Percentiles rank a stretch among this genome's conserved stretches.
Conservation (phyloP, 2,888 invertebrate species). For the Galerucella calmariensis region DNA sequence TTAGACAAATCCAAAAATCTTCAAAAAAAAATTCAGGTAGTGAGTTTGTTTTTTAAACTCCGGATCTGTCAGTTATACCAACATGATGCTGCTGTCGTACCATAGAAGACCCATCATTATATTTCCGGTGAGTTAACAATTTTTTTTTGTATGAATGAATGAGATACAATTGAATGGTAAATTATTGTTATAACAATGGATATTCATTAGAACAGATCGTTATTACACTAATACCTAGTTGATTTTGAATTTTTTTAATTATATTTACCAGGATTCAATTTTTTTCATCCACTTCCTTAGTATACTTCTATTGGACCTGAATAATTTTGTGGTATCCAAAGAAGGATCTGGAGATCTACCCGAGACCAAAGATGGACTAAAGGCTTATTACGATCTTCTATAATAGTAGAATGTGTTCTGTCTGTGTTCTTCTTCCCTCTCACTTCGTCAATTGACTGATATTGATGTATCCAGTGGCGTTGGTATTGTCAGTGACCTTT, state of each 20-base stretch:
- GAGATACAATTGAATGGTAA: conserved; percentile 8
- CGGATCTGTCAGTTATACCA: not conserved
- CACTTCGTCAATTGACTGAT: too few species aligned
- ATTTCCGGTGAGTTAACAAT: conserved; percentile 3
- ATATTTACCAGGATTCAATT: not conserved
- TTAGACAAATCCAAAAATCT: too few species aligned
- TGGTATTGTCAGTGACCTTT: too few species aligned
- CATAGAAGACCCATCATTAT: not conserved
- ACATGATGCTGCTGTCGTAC: not conserved
- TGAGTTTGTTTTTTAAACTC: not conserved
- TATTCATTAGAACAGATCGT: conserved; percentile 6
- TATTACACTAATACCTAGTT: not conserved
- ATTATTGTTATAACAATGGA: conserved; percentile 5
- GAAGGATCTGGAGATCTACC: too few species aligned
- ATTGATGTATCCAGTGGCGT: too few species aligned
- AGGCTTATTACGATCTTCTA: too few species aligned
- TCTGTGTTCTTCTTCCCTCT: too few species aligned
- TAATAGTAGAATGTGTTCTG: too few species aligned
- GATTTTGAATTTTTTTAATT: not conserved
- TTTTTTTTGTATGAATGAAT: conserved; percentile 10
- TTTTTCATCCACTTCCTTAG: not conserved
- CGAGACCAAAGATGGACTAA: too few species aligned
- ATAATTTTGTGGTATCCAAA: too few species aligned
- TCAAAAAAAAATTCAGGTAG: not conserved
- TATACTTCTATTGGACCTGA: too few species aligned